These are phyloP conservation scores for Charaxes varanes DNA, from an alignment of 1,140 invertebrate species.

Conservation along the genomic window DNA sequence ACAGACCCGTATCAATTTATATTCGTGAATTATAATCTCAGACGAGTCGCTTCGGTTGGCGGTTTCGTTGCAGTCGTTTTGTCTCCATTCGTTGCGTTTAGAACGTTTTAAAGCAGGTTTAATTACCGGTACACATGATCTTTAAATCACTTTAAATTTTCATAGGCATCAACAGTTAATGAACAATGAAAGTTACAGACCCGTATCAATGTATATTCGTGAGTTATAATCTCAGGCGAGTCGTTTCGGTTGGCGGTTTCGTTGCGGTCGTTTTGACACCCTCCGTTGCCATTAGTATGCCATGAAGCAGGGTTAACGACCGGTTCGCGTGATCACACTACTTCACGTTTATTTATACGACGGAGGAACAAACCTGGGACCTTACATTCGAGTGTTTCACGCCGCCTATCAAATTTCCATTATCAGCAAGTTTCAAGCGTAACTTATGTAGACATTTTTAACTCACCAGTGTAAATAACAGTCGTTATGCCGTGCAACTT, in stretches of 20 bases:
- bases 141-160: no score
- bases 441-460: conserved; percentile 20
- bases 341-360: conserved; percentile 67
- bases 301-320: conserved; percentile 62
- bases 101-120: conserved; percentile 52
- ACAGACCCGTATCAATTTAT: no score
- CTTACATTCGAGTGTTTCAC: conserved; percentile 55
- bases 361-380: conserved; percentile 45
- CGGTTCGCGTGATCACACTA: conserved; percentile 58
- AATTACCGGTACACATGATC: conserved; percentile 63
- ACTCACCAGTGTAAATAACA: conserved; percentile 15
- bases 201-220: conserved; percentile 18
- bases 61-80: conserved; percentile 45
- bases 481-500: conserved; percentile 2
- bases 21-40: no score
- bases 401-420: conserved; percentile 61
- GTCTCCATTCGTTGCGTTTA: conserved; percentile 59
- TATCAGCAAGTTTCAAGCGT: conserved; percentile 32
- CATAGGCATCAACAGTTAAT: no score
- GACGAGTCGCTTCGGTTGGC: conserved; percentile 31
- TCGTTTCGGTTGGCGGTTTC: conserved; percentile 34
- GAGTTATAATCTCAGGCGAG: conserved; percentile 15
- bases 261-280: conserved; percentile 53
- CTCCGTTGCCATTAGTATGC: conserved; percentile 53
- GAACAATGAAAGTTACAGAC: conserved; percentile 1